These are phyloP conservation scores for Caenorhabditis inopinata DNA, from an alignment of 1,140 invertebrate species.

Conservation along the genomic window DNA sequence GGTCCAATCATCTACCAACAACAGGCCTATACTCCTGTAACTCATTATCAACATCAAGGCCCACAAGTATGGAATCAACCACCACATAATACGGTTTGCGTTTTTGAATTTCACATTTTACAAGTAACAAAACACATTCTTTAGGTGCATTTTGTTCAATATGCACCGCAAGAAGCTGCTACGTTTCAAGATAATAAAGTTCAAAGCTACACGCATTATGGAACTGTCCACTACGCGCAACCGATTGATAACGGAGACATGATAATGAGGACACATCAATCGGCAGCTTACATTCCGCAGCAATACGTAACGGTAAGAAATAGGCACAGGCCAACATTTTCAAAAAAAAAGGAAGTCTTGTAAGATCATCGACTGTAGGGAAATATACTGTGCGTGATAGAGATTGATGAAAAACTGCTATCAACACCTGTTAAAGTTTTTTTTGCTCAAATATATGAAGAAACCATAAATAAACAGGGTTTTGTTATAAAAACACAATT, in stretches of 20 bases:
- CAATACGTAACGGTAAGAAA: neutral
- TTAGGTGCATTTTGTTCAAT: neutral
- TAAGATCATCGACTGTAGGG: too few species aligned
- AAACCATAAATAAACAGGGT: too few species aligned
- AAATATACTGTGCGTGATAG: too few species aligned
- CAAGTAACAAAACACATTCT: neutral
- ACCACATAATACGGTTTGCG: neutral
- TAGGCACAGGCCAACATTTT: too few species aligned
- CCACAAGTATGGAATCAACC: neutral
- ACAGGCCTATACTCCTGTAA: neutral
- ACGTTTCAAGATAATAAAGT: neutral
- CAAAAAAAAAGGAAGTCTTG: too few species aligned
- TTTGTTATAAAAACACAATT: too few species aligned
- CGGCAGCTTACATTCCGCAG: neutral
- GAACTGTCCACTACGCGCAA: slow-evolving; percentile 3
- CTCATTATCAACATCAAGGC: neutral
- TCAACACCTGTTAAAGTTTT: too few species aligned
- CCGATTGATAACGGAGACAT: slow-evolving; percentile 14
- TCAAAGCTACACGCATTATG: neutral
- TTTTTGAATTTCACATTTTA: neutral
- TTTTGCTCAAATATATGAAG: too few species aligned
- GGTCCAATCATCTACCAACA: neutral
- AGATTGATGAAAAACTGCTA: too few species aligned
- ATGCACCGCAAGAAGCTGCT: neutral
- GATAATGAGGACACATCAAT: neutral